These are phyloP conservation scores for Desmophyllum pertusum DNA, from an alignment of 92 coral and sea anemone species.

Conservation along the genomic window DNA sequence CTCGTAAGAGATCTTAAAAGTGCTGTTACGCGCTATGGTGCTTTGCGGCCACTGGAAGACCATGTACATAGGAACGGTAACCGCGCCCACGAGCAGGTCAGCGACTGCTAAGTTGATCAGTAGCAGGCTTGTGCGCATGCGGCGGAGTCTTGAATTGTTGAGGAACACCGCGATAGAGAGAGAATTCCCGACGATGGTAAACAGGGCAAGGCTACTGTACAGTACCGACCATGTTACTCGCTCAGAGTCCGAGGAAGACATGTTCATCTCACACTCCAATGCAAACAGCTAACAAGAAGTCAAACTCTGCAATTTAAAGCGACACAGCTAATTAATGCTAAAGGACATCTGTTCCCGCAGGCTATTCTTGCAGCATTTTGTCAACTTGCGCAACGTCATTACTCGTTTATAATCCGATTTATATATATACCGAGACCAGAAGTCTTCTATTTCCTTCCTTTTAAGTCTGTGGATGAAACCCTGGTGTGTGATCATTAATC, in stretches of 20 bases:
- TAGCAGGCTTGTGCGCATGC: slow-evolving; percentile 66
- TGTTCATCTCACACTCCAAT: neutral
- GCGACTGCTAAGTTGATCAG: slow-evolving; percentile 63
- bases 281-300: neutral
- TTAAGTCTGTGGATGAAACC: too few relatives aligned
- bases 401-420: too few relatives aligned
- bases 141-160: slow-evolving; percentile 49
- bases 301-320: neutral
- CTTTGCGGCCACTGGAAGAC: slow-evolving; percentile 44
- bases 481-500: too few relatives aligned
- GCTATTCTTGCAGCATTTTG: neutral
- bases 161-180: slow-evolving; percentile 54
- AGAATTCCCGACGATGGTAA: slow-evolving; percentile 46
- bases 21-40: neutral
- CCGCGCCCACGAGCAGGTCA: slow-evolving; percentile 72
- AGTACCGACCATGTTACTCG: slow-evolving; percentile 50
- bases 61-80: slow-evolving; percentile 63
- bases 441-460: too few relatives aligned
- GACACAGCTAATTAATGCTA: neutral
- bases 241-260: slow-evolving; percentile 26
- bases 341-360: neutral
- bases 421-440: too few relatives aligned
- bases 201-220: slow-evolving; percentile 49
- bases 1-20: neutral
- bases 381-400: neutral